Percentiles rank a stretch among this genome's conserved stretches.
Conservation (phyloP, 2,113 vertebrate genomes). For the Takifugu bimaculatus region DNA sequence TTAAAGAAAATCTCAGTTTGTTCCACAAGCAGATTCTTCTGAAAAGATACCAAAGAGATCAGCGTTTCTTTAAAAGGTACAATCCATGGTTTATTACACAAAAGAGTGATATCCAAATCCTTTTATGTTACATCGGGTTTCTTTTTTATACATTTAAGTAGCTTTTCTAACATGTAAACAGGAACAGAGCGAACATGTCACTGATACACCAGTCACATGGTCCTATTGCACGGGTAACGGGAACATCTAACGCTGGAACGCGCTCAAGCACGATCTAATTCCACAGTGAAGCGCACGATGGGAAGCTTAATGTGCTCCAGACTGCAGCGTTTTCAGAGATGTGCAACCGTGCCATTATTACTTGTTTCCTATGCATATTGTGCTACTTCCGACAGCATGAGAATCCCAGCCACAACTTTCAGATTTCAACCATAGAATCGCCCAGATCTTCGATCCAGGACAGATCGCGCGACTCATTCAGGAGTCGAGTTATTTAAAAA, state of each 20-base stretch:
- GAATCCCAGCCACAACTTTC: conserved; percentile 38
- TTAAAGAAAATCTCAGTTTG: conserved; percentile 31
- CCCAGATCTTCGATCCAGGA: not conserved
- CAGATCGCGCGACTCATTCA: conserved; percentile 24
- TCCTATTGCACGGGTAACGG: conserved; percentile 43
- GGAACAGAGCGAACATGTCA: conserved; percentile 75
- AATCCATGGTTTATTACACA: conserved; percentile 81
- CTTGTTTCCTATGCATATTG: conserved; percentile 46
- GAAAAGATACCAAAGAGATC: conserved; percentile 8
- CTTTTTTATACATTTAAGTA: conserved; percentile 68
- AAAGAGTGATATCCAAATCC: conserved; percentile 80
- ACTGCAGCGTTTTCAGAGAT: conserved; percentile 45
- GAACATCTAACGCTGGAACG: conserved; percentile 30
- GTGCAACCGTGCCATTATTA: conserved; percentile 64
- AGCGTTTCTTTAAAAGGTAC: conserved; percentile 69
- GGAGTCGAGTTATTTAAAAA: conserved; percentile 33
- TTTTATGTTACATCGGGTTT: conserved; percentile 64
- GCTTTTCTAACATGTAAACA: conserved; percentile 79
- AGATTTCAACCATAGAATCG: conserved; percentile 27
- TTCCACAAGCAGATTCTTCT: conserved; percentile 38
- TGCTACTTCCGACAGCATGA: conserved; percentile 50
- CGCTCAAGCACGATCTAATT: conserved; percentile 52
- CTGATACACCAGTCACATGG: conserved; percentile 57
- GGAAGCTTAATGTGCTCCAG: conserved; percentile 32
- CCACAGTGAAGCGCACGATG: conserved; percentile 34